Percentiles rank a stretch among this genome's conserved stretches.
These are phyloP conservation scores for Drosophila subpulchrella DNA, from an alignment of 1,140 invertebrate genomes.

Conservation along the genomic window DNA sequence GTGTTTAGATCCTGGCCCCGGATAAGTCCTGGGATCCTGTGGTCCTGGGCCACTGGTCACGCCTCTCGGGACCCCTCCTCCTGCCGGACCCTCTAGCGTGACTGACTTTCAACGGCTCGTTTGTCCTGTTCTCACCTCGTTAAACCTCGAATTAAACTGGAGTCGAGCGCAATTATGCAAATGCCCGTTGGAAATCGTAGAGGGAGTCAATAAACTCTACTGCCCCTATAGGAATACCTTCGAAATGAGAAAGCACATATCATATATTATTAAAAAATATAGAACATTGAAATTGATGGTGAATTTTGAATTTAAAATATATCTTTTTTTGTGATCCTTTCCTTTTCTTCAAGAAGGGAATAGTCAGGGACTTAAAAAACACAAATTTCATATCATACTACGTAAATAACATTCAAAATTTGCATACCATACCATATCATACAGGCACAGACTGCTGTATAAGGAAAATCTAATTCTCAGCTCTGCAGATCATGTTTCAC, in stretches of 20 bases:
- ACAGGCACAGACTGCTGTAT: not conserved
- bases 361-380: too few species aligned
- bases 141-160: slow-evolving; percentile 7
- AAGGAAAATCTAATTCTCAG: not conserved
- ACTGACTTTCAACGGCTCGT: slow-evolving; percentile 31
- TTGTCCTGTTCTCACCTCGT: slow-evolving; percentile 62
- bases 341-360: too few species aligned
- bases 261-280: not conserved
- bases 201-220: slow-evolving; percentile 50
- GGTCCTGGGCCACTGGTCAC: slow-evolving; percentile 14
- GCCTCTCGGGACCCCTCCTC: slow-evolving; percentile 8
- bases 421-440: too few species aligned
- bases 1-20: slow-evolving; percentile 21
- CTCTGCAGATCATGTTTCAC: not conserved
- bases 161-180: slow-evolving; percentile 59
- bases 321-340: too few species aligned
- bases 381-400: too few species aligned
- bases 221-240: too few species aligned
- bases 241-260: not conserved
- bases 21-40: slow-evolving; percentile 21
- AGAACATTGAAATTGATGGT: too few species aligned
- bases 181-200: slow-evolving; percentile 8
- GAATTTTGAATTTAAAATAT: too few species aligned
- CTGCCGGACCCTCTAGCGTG: slow-evolving; percentile 19
- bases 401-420: too few species aligned